These are phyloP conservation scores for Acanthochromis polyacanthus DNA, from an alignment of 2,113 vertebrate genomes.

Conservation along the genomic window DNA sequence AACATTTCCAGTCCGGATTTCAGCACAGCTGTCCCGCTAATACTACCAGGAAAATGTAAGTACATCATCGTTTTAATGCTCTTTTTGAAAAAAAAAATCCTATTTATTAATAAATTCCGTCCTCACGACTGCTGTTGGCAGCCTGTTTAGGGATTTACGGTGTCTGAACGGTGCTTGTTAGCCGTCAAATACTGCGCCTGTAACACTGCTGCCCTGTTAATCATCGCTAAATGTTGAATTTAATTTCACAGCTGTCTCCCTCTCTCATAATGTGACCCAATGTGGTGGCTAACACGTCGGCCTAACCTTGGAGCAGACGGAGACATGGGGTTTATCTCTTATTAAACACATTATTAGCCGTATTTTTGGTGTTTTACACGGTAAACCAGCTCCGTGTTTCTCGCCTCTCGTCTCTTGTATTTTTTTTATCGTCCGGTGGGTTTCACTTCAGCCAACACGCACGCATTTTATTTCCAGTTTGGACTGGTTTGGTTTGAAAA, in stretches of 20 bases:
- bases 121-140: constrained; percentile 13
- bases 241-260: neutral
- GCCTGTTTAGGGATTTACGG: constrained; percentile 15
- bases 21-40: constrained; percentile 64
- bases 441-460: constrained; percentile 46
- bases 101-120: neutral
- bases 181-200: neutral
- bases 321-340: constrained; percentile 3
- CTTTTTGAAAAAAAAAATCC: neutral
- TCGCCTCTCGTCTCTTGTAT: constrained; percentile 1
- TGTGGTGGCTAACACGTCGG: constrained; percentile 39
- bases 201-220: neutral
- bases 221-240: constrained; percentile 2
- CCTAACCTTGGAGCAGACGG: constrained; percentile 61
- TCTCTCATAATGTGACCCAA: neutral
- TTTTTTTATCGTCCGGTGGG: constrained; percentile 1
- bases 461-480: constrained; percentile 69
- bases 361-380: neutral
- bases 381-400: neutral
- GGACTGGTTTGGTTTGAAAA: constrained; percentile 73
- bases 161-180: constrained; percentile 6
- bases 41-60: constrained; percentile 76
- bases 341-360: constrained; percentile 21
- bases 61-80: constrained; percentile 9
- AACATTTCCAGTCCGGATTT: constrained; percentile 71